Conservation (phyloP, 2,113 vertebrate species). For the Monarcha castaneiventris region DNA sequence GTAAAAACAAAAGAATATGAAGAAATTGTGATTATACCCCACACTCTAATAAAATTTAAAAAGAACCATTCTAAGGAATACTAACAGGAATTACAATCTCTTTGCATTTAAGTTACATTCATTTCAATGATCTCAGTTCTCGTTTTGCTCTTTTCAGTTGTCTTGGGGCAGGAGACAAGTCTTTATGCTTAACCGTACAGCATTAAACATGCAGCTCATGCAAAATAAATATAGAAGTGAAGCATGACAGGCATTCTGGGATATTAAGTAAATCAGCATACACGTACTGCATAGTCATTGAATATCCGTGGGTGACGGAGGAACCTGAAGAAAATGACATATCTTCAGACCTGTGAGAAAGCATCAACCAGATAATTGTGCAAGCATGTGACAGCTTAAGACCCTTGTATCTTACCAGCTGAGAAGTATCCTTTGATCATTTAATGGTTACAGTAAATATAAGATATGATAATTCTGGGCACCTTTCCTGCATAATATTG, state of each 20-base stretch:
- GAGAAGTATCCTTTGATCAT: neutral
- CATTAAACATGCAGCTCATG: neutral
- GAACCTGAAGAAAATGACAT: neutral
- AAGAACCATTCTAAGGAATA: neutral
- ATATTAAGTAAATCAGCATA: neutral
- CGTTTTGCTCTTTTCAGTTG: neutral
- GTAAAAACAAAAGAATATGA: neutral
- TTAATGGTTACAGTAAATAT: neutral
- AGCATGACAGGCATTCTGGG: neutral
- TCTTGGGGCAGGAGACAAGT: neutral
- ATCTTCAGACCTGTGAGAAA: neutral
- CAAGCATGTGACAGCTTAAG: neutral
- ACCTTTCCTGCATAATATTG: rapidly evolving
- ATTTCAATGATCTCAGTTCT: neutral
- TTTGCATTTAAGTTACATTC: neutral
- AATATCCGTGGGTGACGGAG: neutral
- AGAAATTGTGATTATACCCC: neutral
- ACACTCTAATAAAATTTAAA: neutral
- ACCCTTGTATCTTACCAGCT: neutral
- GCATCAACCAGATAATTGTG: neutral
- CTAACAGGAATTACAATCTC: neutral
- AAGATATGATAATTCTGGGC: neutral
- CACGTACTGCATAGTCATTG: neutral
- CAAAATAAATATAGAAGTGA: slow-evolving; percentile 12
- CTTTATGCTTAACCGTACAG: neutral